phyloP scores from a whole-genome alignment of 2,888 invertebrate species.

The Sesamia inferens region DNA sequence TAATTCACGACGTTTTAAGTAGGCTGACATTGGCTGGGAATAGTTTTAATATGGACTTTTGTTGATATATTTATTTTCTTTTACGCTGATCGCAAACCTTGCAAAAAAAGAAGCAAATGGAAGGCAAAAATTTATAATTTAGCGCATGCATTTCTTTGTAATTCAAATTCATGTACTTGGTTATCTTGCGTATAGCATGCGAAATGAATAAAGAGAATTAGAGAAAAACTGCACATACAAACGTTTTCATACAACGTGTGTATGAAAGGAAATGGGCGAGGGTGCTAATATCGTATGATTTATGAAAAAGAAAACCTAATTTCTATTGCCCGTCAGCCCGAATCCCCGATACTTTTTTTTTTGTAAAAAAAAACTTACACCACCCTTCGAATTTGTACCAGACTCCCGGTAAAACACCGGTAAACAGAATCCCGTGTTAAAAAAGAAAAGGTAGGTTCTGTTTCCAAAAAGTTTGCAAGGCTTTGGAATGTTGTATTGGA shows the following conservation, averaged over 20 bases:
- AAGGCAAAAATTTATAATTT: not conserved
- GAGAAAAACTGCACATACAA: not conserved
- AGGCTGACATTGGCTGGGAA: conserved; percentile 67
- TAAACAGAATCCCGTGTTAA: not conserved
- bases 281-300: not conserved
- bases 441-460: no score
- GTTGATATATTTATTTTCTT: conserved; percentile 49
- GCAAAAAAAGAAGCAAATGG: conserved; percentile 2
- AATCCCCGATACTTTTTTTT: no score
- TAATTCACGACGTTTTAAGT: conserved; percentile 65
- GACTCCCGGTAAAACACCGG: not conserved
- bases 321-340: not conserved
- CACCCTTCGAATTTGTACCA: no score
- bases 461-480: not conserved
- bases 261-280: not conserved
- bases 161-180: not conserved
- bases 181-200: not conserved
- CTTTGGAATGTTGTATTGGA: not conserved
- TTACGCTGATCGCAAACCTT: conserved; percentile 6
- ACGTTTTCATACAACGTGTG: not conserved
- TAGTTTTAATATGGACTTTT: conserved; percentile 61
- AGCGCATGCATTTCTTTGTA: not conserved
- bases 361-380: no score
- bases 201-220: not conserved
- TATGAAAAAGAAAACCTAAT: not conserved